These are phyloP conservation scores for Danio choprae DNA, from an alignment of 2,797 vertebrate species.

Conservation along the genomic window DNA sequence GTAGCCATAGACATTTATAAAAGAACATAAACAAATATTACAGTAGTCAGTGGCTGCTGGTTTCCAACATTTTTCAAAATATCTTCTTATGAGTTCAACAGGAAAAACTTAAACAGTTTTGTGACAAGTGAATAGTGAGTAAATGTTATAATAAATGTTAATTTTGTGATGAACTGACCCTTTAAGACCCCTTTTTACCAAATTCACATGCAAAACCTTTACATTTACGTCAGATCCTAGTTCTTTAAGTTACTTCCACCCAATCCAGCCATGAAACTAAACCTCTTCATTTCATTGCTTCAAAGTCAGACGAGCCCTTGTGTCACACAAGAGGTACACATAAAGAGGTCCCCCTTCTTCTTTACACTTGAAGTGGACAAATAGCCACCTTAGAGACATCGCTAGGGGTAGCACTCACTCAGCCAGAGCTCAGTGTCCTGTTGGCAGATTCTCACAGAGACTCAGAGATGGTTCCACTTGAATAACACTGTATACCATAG, in stretches of 20 bases:
- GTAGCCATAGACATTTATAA: no score
- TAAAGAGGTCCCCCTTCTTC: slow-evolving; percentile 85
- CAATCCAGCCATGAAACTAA: slow-evolving; percentile 44
- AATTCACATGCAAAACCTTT: neutral
- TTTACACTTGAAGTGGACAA: slow-evolving; percentile 77
- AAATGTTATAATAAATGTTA: no score
- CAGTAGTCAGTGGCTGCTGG: no score
- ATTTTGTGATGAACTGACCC: neutral
- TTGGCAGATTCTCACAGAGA: slow-evolving; percentile 64
- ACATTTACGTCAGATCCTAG: neutral
- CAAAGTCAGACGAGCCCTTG: slow-evolving; percentile 84
- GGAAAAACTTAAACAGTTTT: no score
- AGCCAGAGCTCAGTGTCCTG: slow-evolving; percentile 61
- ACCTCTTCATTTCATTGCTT: slow-evolving; percentile 55
- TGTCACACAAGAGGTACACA: slow-evolving; percentile 81
- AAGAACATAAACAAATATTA: no score
- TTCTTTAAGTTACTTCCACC: neutral
- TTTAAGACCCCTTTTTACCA: neutral
- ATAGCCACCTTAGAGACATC: slow-evolving; percentile 56
- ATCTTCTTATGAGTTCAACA: no score
- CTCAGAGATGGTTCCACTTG: neutral
- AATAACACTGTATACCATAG: neutral
- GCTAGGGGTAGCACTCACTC: slow-evolving; percentile 71
- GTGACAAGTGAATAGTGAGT: no score
- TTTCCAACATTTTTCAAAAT: no score